phyloP scores from a whole-genome alignment of 2,113 vertebrate species.

The Chaetodon auriga region DNA sequence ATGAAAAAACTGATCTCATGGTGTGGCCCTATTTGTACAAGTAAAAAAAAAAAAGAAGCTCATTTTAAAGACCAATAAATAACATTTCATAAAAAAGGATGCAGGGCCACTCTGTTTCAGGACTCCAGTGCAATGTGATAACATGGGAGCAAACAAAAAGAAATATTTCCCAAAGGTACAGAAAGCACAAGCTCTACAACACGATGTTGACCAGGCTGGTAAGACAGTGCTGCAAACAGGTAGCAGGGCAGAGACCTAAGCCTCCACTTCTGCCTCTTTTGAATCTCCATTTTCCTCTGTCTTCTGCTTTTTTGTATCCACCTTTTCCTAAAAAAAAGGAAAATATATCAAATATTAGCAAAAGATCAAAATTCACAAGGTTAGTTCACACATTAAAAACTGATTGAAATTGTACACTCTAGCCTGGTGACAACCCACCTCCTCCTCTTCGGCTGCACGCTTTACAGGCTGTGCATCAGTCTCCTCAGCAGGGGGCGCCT shows the following conservation, averaged over 20 bases:
- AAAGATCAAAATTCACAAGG: background rate
- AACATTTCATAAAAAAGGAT: constrained; percentile 87
- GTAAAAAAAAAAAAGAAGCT: constrained; percentile 74
- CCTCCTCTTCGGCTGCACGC: constrained; percentile 86
- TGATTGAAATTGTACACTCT: background rate
- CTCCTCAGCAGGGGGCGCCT: constrained; percentile 82
- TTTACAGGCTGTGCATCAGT: constrained; percentile 85
- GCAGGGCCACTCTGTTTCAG: constrained; percentile 83
- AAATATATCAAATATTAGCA: constrained; percentile 4
- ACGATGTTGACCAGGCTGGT: constrained; percentile 82
- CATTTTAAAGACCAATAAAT: constrained; percentile 89
- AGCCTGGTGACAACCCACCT: constrained; percentile 74
- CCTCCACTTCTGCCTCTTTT: constrained; percentile 86
- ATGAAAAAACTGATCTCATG: constrained; percentile 73
- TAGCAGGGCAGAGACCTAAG: constrained; percentile 72
- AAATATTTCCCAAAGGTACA: constrained; percentile 79
- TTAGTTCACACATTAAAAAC: constrained; percentile 7
- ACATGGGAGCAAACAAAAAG: constrained; percentile 77
- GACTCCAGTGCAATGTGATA: constrained; percentile 87
- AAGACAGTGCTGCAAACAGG: constrained; percentile 79
- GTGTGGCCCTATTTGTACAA: constrained; percentile 80
- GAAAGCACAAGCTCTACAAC: constrained; percentile 88
- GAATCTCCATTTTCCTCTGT: constrained; percentile 87
- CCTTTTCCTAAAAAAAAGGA: constrained; percentile 77
- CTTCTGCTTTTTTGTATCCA: constrained; percentile 89